Percentiles rank a stretch among this genome's conserved stretches.
Evolutionary conservation across 2,888 invertebrate genomes (phyloP).

Genomic region (Papilio demoleus): DNA sequence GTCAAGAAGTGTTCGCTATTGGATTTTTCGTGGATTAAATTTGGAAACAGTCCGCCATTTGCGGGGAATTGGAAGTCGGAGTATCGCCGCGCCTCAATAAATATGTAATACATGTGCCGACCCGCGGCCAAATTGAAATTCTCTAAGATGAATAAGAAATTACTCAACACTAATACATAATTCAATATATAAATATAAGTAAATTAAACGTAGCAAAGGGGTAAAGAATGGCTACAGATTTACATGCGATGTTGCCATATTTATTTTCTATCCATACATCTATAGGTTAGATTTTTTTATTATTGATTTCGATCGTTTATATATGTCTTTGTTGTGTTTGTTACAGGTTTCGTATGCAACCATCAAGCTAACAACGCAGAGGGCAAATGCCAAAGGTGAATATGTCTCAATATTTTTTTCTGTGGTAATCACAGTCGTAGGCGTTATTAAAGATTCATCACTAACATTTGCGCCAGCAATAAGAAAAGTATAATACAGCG

Average conservation of each 20-base stretch:
- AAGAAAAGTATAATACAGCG: too few species aligned
- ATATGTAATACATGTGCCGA: conserved; percentile 25
- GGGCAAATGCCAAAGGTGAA: conserved; percentile 62
- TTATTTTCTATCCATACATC: background rate
- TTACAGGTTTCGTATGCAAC: conserved; percentile 75
- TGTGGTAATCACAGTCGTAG: too few species aligned
- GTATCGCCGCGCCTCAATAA: conserved; percentile 41
- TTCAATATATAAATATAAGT: conserved; percentile 11
- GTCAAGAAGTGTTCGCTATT: conserved; percentile 53
- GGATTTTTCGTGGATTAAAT: conserved; percentile 60
- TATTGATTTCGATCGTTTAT: background rate
- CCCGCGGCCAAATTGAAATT: conserved; percentile 23
- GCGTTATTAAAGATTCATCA: too few species aligned
- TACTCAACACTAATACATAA: conserved; percentile 10
- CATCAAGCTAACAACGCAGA: conserved; percentile 54
- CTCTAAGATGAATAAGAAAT: conserved; percentile 23
- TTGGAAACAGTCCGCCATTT: conserved; percentile 50
- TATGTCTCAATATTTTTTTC: background rate
- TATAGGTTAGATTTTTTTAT: background rate
- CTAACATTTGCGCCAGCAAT: background rate
- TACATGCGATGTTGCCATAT: background rate
- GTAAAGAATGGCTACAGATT: background rate
- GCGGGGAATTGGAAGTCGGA: conserved; percentile 42
- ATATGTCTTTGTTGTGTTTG: conserved; percentile 44
- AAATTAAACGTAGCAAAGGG: background rate